Conservation (phyloP, 2,888 invertebrate species). For the Diplolepis rosae region DNA sequence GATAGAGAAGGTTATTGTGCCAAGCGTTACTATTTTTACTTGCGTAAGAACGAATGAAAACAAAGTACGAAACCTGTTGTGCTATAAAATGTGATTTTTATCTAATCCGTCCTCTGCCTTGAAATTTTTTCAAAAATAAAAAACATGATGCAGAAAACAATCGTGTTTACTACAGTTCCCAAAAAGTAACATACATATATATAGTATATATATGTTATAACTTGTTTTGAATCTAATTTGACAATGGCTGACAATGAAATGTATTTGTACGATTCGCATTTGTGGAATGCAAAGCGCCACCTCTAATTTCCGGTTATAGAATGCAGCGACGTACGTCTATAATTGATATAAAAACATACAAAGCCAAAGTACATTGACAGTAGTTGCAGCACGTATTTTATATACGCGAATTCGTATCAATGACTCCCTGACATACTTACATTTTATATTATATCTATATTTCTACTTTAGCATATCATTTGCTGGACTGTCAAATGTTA, state of each 20-base stretch:
- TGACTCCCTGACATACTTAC: conserved; percentile 28
- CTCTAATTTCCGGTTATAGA: background rate
- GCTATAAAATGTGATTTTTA: too few species aligned
- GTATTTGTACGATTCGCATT: background rate
- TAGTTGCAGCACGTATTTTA: background rate
- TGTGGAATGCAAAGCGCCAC: background rate
- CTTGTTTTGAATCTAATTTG: background rate
- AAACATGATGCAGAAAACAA: background rate
- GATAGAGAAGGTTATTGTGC: background rate
- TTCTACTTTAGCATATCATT: conserved; percentile 33
- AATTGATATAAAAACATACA: background rate
- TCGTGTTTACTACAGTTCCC: background rate
- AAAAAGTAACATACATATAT: too few species aligned
- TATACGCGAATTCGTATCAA: background rate
- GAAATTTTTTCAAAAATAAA: background rate
- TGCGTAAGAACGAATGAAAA: background rate
- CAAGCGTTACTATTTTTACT: background rate
- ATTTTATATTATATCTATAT: conserved; percentile 32
- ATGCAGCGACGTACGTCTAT: too few species aligned
- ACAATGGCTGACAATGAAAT: background rate
- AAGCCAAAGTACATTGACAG: background rate
- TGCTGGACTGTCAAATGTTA: conserved; percentile 57
- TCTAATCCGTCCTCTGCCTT: background rate
- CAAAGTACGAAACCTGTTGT: too few species aligned
- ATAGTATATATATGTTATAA: too few species aligned